Evolutionary conservation across 2,797 vertebrate species (phyloP), one percentile per base, ranked within the genome.

Genomic region (Gymnothorax javanicus): DNA sequence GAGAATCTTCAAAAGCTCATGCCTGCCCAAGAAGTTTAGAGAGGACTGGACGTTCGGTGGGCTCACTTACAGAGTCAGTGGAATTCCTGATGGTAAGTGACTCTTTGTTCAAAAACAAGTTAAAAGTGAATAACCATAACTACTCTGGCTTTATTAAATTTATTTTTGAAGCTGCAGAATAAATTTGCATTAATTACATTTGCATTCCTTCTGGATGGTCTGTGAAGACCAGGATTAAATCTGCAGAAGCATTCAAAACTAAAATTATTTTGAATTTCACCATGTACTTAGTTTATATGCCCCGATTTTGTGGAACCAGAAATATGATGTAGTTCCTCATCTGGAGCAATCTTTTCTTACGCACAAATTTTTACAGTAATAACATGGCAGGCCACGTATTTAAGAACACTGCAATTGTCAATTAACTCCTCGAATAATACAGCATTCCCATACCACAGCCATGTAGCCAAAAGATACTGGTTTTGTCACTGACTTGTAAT

Each of bases 11-110:
- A 97, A 94, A 85, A 99, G 99, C 91, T 97, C 98, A 84, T 99
- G 99, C 93, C 95, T 99, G 87, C 98, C 98, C 0, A 98, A 97
- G 93, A 96, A 97, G 88, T 93, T 98, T 93, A 97, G 97, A 91
- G 98, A 97, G 90, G 97, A 99, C 64, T 97, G 96, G 97, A 96
- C 96, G 89, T 99, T 99, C 17, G 97, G 96, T 89, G 98, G 98
- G 90, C 93, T 96, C 91, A 98, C 96, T 92, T 99, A 99, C 92
- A 95, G 93, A 93, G 97, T 99, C 91, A 98, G 98, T 91, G 99
- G 99, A 88, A 97, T 96, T 92, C 96, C 95, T 94, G 97, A 98
- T 94, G 98, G 99, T 98, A 94, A 97, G 93, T 90, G 7, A 54
- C 17, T 27, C 15, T 57, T 62, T 69, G 25, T 62, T 83, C 13